These are phyloP conservation scores for Nilaparvata lugens DNA, from an alignment of 1,140 invertebrate genomes.

Conservation along the genomic window DNA sequence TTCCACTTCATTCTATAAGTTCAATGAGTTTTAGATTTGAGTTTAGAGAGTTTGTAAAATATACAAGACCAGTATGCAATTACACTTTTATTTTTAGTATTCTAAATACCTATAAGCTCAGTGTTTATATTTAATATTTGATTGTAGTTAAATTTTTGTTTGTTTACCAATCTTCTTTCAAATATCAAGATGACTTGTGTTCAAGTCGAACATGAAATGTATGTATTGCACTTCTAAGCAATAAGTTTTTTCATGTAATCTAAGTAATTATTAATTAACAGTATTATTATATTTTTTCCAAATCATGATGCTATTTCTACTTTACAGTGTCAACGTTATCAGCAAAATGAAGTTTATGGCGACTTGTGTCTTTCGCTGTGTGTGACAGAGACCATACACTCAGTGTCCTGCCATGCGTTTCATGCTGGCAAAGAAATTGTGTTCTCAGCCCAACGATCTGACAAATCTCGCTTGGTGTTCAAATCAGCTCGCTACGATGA, in stretches of 20 bases:
- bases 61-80: too few relatives aligned
- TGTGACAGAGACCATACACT: slow-evolving; percentile 39
- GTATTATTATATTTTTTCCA: slow-evolving; percentile 5
- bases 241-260: background rate
- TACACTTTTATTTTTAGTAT: too few relatives aligned
- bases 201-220: too few relatives aligned
- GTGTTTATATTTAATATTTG: too few relatives aligned
- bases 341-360: slow-evolving; percentile 41
- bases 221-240: background rate
- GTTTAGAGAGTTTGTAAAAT: too few relatives aligned
- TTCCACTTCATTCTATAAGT: too few relatives aligned
- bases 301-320: background rate
- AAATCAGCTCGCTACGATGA: slow-evolving; percentile 36
- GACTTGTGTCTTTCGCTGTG: slow-evolving; percentile 47
- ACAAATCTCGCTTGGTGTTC: slow-evolving; percentile 40
- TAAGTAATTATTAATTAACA: background rate
- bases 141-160: too few relatives aligned
- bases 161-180: too few relatives aligned
- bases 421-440: slow-evolving; percentile 45
- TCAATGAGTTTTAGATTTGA: too few relatives aligned
- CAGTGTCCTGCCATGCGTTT: slow-evolving; percentile 45
- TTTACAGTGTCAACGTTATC: slow-evolving; percentile 45
- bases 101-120: too few relatives aligned
- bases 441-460: slow-evolving; percentile 45
- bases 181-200: too few relatives aligned